Conservation (phyloP, 2,797 vertebrate species). For the Acanthurus tractus region DNA sequence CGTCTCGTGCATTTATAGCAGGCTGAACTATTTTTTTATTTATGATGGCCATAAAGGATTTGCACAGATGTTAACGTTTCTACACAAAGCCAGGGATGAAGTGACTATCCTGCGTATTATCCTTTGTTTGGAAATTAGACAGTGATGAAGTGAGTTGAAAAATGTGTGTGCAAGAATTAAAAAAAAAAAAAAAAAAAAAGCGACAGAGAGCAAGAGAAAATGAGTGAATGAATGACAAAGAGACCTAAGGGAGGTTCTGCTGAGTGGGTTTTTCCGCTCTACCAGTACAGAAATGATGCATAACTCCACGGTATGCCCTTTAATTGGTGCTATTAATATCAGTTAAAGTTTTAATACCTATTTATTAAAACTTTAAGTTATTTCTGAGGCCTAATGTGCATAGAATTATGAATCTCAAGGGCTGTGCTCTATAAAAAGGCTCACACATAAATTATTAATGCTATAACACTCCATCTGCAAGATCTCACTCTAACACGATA, state of each 20-base stretch:
- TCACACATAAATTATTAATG: constrained; percentile 84
- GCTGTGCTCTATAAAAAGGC: constrained; percentile 86
- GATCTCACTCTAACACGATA: constrained; percentile 79
- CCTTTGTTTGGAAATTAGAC: constrained; percentile 52
- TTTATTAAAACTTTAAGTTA: constrained; percentile 86
- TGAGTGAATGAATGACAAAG: constrained; percentile 45
- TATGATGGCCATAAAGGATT: constrained; percentile 55
- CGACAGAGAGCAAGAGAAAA: constrained; percentile 21
- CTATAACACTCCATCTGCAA: constrained; percentile 82
- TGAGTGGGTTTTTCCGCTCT: constrained; percentile 66
- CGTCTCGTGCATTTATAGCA: constrained; percentile 56
- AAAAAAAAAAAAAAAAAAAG: constrained; percentile 13
- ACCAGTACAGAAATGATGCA: constrained; percentile 81
- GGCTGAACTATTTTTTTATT: constrained; percentile 55
- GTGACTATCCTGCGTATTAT: constrained; percentile 36
- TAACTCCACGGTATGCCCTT: constrained; percentile 74
- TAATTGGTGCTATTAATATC: constrained; percentile 88
- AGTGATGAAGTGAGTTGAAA: constrained; percentile 53
- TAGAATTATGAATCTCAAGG: constrained; percentile 85
- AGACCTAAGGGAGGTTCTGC: constrained; percentile 60
- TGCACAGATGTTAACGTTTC: constrained; percentile 70
- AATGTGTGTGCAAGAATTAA: constrained; percentile 10
- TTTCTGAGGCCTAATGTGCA: constrained; percentile 80
- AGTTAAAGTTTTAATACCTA: constrained; percentile 88
- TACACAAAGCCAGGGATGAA: constrained; percentile 27